Percentiles rank a stretch among this genome's conserved stretches.
These are phyloP conservation scores for Astropecten irregularis DNA, from an alignment of 53 echinoderm and acorn worm species.

Conservation along the genomic window DNA sequence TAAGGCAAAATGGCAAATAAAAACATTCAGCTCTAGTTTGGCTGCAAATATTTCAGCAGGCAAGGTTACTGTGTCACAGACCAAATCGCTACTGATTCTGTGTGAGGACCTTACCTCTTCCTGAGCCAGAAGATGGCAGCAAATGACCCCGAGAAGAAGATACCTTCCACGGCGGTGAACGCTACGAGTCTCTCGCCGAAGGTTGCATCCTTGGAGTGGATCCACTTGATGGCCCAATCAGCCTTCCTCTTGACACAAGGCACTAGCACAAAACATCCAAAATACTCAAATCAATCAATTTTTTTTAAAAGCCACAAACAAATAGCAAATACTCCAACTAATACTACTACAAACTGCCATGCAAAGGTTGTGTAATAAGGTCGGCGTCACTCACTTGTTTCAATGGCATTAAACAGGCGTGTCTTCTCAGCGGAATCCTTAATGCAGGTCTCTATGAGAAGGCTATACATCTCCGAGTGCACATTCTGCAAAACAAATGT, in stretches of 20 bases:
- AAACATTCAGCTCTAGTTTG: no score
- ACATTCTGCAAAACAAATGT: conserved; percentile 73
- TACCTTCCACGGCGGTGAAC: conserved; percentile 89
- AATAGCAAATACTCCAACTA: no score
- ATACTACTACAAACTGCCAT: not conserved
- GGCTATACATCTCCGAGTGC: conserved; percentile 97
- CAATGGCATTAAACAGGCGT: conserved; percentile 82
- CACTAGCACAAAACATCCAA: conserved; percentile 52
- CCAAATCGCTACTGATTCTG: no score
- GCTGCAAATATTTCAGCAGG: no score
- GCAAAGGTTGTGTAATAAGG: not conserved
- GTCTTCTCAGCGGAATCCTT: conserved; percentile 78
- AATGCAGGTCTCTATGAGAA: conserved; percentile 90
- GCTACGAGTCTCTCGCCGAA: conserved; percentile 88
- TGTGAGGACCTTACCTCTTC: conserved; percentile 88
- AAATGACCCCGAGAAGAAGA: conserved; percentile 96
- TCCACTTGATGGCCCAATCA: conserved; percentile 95
- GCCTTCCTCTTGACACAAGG: conserved; percentile 95
- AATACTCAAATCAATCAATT: not conserved
- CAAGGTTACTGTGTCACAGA: no score
- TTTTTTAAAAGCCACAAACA: not conserved
- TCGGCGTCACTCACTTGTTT: conserved; percentile 77
- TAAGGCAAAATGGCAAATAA: no score
- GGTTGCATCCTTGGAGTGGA: conserved; percentile 66
- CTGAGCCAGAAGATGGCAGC: conserved; percentile 97